Base-by-base conservation (phyloP, 2,113 vertebrate genomes). In the Narcine bancroftii region DNA sequence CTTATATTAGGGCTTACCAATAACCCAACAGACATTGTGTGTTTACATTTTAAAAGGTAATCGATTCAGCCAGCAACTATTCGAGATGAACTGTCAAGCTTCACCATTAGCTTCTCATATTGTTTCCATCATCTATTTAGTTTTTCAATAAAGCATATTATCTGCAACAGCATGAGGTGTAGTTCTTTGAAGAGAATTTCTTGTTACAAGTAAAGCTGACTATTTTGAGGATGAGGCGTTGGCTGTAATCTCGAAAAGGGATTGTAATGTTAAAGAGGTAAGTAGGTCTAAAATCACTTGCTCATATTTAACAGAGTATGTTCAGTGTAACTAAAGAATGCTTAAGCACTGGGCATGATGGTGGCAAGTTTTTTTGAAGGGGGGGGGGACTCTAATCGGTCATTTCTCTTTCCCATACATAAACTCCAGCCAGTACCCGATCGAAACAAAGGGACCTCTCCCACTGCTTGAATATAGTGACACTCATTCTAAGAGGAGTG, bases 401-500 rank as follows among this genome's bases (percentile, higher is more conserved):
- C 73, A 73, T 93, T 94, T 95, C 94, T 93, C 94, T 93, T 97
- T 96, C 95, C 95, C 96, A 96, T 96, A 95, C 95, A 95, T 94
- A 95, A 95, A 95, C 94, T 95, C 95, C 94, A 95, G 93, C 79
- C 91, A 94, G 95, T 94, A 95, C 93, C 92, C 93, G 94, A 94
- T 93, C 95, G 94, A 94, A 95, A 96, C 95, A 96, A 96, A 96
- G 95, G 94, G 26, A 3, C 94, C 94, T 94, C 95, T 95, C 94
- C 95, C 94, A 93, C 93, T 93, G 93, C 69, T 94, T 95, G 95
- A 96, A 96, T 96, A 95, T 94, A 95, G 95, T 96, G 95, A 96
- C 96, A 96, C 95, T 96, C 94, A 96, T 96, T 95, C 94, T 92
- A 94, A 95, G 95, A 96, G 94, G 95, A 94, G 95, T 95, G 95